Base-by-base conservation (phyloP, 2,797 vertebrate genomes). In the Clarias fuscus region DNA sequence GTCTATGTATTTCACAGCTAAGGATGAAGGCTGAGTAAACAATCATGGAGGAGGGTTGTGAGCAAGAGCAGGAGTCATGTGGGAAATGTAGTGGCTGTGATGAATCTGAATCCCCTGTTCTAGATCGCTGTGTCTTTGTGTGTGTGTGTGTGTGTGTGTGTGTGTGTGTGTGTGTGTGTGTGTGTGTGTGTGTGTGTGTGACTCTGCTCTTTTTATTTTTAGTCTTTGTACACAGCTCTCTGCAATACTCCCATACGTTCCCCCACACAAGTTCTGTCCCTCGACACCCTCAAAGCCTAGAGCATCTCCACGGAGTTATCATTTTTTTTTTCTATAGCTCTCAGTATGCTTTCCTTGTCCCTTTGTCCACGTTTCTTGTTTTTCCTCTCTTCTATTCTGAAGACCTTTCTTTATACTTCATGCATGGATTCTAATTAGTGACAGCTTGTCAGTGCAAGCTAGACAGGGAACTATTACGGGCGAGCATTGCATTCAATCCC, bases 41-140 rank as follows among this genome's bases (percentile, higher is more conserved):
- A 82, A 83, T 80, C 83, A 83, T 88, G 73, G 79, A 88, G 79
- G 72, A 85, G 20, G 27, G 64, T 65, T 88, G 59, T 86, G 78
- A 82, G 82, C 72, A n/a, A 30, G 56, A 89, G 85, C 72, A n/a
- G 37, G 56, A 90, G 85, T 82, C 88, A 84, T 90, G 85, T 58
- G 87, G 88, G 89, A 89, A 86, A 90, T 70, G 82, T 85, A 48
- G 43, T 58, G 71, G 75, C 86, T 86, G 86, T 88, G 88, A 90
- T 90, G 86, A 89, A 89, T 90, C 86, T 73, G 76, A 89, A 72
- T 88, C 83, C 86, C 85, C 62, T 81, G 89, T 85, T 89, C 85
- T 83, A 87, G 85, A 85, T 88, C 27, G 76, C 75, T 48, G 53
- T 80, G 76, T 78, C 10, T 78, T 13, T 61, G 8, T 33, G 78